Evolutionary conservation across 2,888 invertebrate species (phyloP).

Genomic region (Eristalinus aeneus): DNA sequence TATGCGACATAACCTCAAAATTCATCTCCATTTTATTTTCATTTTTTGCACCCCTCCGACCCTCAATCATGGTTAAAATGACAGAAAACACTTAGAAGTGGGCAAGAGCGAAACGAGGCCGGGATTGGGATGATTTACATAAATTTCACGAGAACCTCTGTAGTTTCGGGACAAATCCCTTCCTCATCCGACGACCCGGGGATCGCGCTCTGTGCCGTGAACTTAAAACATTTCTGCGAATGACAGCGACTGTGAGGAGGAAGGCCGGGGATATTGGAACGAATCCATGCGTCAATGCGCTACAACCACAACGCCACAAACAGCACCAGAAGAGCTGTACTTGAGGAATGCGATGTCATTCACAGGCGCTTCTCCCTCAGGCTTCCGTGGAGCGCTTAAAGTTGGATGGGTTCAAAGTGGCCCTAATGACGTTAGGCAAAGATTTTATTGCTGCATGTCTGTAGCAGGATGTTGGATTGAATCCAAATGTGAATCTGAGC

Average conservation of each 20-base stretch:
- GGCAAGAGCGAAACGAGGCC: not conserved
- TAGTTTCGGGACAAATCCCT: not conserved
- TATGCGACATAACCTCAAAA: not conserved
- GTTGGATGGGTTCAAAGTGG: not conserved
- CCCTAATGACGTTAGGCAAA: conserved; percentile 15
- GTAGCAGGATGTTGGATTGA: conserved; percentile 6
- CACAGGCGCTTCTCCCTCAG: not conserved
- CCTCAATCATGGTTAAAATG: not conserved
- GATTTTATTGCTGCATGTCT: conserved; percentile 12
- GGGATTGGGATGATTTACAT: conserved; percentile 3
- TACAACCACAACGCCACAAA: not conserved
- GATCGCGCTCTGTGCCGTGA: conserved; percentile 7
- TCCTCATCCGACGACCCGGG: not conserved
- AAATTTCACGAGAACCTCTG: not conserved
- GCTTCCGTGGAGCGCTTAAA: not conserved
- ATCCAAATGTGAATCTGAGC: conserved; percentile 12
- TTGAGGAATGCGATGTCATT: not conserved
- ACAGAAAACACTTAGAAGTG: not conserved
- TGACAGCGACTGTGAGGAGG: conserved; percentile 5
- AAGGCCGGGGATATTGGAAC: conserved; percentile 11
- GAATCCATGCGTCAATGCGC: conserved; percentile 32
- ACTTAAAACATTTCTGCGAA: conserved; percentile 16
- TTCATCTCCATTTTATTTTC: not conserved
- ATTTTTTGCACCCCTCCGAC: not conserved
- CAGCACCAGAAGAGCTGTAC: not conserved